phyloP scores from a whole-genome alignment of 2,888 invertebrate genomes.

The Merodon equestris region DNA sequence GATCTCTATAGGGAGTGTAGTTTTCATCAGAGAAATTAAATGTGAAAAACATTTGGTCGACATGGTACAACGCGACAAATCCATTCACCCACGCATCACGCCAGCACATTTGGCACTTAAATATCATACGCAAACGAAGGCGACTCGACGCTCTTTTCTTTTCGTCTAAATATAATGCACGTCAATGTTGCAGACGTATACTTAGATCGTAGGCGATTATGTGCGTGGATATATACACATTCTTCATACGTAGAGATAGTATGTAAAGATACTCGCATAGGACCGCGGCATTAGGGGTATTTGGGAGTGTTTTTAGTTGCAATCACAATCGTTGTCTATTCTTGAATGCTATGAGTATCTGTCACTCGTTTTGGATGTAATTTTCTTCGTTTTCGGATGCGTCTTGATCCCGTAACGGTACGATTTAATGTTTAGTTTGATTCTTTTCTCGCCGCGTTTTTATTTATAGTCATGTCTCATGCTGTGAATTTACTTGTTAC shows the following conservation, averaged over 20 bases:
- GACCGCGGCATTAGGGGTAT: not conserved
- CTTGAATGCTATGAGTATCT: conserved; percentile 34
- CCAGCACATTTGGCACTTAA: conserved; percentile 69
- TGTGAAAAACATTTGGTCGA: conserved; percentile 68
- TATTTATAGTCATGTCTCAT: conserved; percentile 78
- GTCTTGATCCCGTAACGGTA: too few species aligned
- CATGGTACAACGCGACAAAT: conserved; percentile 68
- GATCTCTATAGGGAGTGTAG: conserved; percentile 46
- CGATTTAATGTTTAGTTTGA: conserved; percentile 30
- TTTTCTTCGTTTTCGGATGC: conserved; percentile 49
- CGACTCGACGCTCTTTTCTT: conserved; percentile 17
- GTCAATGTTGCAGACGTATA: conserved; percentile 25
- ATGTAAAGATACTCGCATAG: not conserved
- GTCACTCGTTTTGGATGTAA: conserved; percentile 43
- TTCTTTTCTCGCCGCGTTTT: conserved; percentile 43
- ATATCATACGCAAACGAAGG: conserved; percentile 56
- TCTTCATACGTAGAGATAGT: conserved; percentile 10
- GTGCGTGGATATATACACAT: conserved; percentile 5
- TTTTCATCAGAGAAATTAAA: conserved; percentile 69
- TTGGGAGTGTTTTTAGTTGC: conserved; percentile 1
- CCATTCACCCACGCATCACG: conserved; percentile 69
- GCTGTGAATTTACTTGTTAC: conserved; percentile 76
- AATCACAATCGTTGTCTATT: not conserved
- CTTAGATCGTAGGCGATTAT: conserved; percentile 18
- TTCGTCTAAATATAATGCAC: conserved; percentile 36